Percentiles rank a stretch among this genome's conserved stretches.
Evolutionary conservation across 2,113 vertebrate species (phyloP).

Genomic region (Orcinus orca): DNA sequence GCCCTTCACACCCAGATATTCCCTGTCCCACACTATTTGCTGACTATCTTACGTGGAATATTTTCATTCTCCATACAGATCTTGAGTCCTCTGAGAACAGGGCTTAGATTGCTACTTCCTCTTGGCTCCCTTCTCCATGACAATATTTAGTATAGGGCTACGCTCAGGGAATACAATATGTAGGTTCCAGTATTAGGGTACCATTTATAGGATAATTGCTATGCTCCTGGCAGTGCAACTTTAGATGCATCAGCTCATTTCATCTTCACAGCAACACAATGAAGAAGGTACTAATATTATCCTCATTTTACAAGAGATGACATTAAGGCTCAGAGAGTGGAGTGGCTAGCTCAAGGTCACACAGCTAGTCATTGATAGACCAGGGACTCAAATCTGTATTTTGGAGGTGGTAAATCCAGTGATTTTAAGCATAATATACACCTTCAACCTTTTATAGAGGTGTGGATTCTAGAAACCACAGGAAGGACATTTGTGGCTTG

Average conservation of each 20-base stretch:
- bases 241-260: background rate
- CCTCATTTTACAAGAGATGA: background rate
- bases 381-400: background rate
- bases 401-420: background rate
- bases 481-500: background rate
- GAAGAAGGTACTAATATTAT: conserved; percentile 1
- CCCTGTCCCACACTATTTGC: background rate
- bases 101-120: background rate
- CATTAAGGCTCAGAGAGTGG: background rate
- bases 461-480: background rate
- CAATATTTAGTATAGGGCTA: background rate
- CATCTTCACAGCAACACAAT: background rate
- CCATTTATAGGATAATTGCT: background rate
- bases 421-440: background rate
- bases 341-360: background rate
- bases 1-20: background rate
- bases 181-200: background rate
- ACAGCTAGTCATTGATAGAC: background rate
- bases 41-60: background rate
- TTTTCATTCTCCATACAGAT: background rate
- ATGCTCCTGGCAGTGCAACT: background rate
- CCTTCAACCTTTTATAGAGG: background rate
- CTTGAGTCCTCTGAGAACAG: background rate
- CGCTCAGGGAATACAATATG: background rate
- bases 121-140: background rate